These are phyloP conservation scores for Netelia virgata DNA, from an alignment of 2,888 invertebrate genomes.

Conservation along the genomic window DNA sequence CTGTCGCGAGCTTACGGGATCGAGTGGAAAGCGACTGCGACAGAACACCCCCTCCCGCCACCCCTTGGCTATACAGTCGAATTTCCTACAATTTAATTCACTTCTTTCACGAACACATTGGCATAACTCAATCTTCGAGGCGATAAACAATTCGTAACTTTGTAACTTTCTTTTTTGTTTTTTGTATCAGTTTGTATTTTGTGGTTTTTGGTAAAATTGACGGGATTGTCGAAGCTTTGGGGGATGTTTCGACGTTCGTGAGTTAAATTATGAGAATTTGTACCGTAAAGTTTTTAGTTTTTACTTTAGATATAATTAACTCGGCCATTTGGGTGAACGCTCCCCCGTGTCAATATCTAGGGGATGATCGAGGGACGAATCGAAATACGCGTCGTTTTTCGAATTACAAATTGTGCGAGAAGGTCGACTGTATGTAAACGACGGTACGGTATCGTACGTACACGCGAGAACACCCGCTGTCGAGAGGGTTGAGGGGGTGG, in stretches of 20 bases:
- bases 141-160: too few species aligned
- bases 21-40: constrained; percentile 27
- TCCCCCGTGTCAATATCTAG: not conserved
- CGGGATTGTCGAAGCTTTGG: not conserved
- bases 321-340: not conserved
- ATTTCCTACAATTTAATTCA: not conserved
- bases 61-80: not conserved
- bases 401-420: not conserved
- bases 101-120: not conserved
- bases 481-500: not conserved
- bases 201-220: not conserved
- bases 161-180: too few species aligned
- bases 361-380: not conserved
- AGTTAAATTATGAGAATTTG: not conserved
- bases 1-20: constrained; percentile 51
- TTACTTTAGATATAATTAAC: not conserved
- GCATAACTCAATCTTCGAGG: too few species aligned
- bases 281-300: not conserved
- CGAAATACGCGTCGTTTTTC: not conserved
- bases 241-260: not conserved
- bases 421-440: constrained; percentile 3
- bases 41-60: not conserved
- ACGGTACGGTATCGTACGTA: constrained; percentile 12
- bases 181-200: too few species aligned
- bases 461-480: constrained; percentile 21